Conservation (phyloP, 2,113 vertebrate genomes). For the Siniperca knerii region DNA sequence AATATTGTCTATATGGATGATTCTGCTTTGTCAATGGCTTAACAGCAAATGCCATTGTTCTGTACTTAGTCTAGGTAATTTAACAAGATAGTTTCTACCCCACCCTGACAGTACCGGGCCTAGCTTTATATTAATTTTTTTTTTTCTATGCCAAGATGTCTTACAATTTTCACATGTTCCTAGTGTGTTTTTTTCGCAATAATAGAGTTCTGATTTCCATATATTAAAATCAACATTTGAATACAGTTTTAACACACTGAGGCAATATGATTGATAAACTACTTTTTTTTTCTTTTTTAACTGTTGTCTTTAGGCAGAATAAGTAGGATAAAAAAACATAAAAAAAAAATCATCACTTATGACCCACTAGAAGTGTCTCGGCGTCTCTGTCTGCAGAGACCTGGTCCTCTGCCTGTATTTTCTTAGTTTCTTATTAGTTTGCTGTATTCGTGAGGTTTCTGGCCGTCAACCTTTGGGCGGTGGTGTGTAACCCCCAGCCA, state of each 20-base stretch:
- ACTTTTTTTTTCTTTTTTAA: background rate
- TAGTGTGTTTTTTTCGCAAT: background rate
- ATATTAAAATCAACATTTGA: background rate
- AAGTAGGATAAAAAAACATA: too few relatives aligned
- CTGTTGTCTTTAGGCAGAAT: background rate
- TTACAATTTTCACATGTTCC: background rate
- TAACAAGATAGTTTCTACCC: conserved; percentile 49
- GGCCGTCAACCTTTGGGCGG: too few relatives aligned
- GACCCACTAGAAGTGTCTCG: too few relatives aligned
- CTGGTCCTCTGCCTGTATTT: too few relatives aligned
- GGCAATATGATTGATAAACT: background rate
- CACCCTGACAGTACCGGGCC: conserved; percentile 30
- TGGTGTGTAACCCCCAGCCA: too few relatives aligned
- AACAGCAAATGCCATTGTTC: conserved; percentile 56
- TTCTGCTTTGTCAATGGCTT: conserved; percentile 63
- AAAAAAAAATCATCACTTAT: too few relatives aligned
- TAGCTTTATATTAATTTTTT: background rate
- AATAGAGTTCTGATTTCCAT: background rate
- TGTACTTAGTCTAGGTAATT: conserved; percentile 53
- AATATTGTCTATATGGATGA: conserved; percentile 49
- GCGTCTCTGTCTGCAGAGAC: too few relatives aligned
- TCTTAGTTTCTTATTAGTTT: too few relatives aligned
- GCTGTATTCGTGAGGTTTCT: too few relatives aligned
- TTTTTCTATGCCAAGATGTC: background rate
- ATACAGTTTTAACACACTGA: background rate